Base-by-base conservation (phyloP, 2,113 vertebrate species). In the Axis porcinus region DNA sequence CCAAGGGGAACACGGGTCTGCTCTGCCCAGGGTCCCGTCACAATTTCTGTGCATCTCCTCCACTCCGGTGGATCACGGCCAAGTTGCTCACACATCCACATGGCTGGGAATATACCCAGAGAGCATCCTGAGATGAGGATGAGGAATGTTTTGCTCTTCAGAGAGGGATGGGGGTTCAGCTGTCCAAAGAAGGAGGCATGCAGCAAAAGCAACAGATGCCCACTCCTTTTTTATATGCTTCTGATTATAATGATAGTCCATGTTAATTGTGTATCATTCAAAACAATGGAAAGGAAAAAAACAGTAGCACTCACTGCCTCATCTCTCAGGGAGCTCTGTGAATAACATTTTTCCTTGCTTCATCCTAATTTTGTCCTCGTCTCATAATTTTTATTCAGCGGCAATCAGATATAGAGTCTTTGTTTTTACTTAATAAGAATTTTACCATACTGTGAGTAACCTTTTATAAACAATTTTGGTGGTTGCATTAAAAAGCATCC, bases 361-460 rank as follows among this genome's bases (percentile, higher is more conserved):
- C 27, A 81, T 85, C 60, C 16, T 85, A 52, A 76, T 82, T 50
- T 54, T 87, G 74, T 70, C 86, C 36, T 60, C 36, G 27, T 47
- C 45, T 19, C 40, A 1, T 62, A 27, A 70, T 67, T 95, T 86
- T 87, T 81, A 57, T 93, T 28, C 23, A 81, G 9, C 50, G 17
- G 13, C 27, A 57, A 50, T 94, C 30, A 89, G 5, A n/a, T 84
- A n/a, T 13, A 74, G 54, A 83, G 21, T 11, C 5, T 85, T 30
- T 84, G 58, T 82, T 89, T 86, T 23, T 60, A 78, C 43, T 83
- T 58, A 93, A 85, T 84, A 47, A 57, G 14, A 83, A 81, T n/a
- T 79, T 79, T n/a, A 50, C 30, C 23, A 36, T n/a, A 40, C 3
- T 9, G 2, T 40, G 36, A 74, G 62, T 74, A 60, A 50, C 6